Conservation (phyloP, 1,140 invertebrate genomes). For the Formica exsecta region DNA sequence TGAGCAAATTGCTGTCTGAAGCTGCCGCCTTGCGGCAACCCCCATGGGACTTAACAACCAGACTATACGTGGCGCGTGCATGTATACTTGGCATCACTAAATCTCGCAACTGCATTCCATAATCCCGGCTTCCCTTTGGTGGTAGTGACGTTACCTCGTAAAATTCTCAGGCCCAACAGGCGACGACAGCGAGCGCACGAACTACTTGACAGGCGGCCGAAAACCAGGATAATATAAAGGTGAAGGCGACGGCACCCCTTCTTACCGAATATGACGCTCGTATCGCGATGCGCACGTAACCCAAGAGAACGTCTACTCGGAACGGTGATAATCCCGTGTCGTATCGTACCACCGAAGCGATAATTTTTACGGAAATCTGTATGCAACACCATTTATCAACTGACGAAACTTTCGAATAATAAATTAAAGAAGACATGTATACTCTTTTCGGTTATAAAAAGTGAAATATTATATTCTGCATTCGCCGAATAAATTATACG, state of each 20-base stretch:
- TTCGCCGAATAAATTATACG: not conserved
- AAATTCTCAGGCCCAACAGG: conserved; percentile 67
- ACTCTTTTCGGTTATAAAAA: not conserved
- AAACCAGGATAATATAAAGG: conserved; percentile 56
- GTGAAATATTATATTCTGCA: not conserved
- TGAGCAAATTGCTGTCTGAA: conserved; percentile 46
- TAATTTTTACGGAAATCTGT: not conserved
- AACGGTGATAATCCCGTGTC: conserved; percentile 13
- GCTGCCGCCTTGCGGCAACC: conserved; percentile 3
- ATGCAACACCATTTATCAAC: not conserved
- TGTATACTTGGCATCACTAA: conserved; percentile 59
- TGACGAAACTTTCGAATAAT: not conserved
- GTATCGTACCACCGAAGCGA: not conserved
- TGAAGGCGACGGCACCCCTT: conserved; percentile 29
- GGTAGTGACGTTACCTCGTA: conserved; percentile 65
- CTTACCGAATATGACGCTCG: conserved; percentile 49
- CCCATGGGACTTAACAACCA: conserved; percentile 24
- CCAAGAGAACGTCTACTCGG: conserved; percentile 23
- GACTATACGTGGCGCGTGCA: conserved; percentile 54
- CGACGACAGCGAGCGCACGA: conserved; percentile 63
- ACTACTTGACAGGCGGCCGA: conserved; percentile 56
- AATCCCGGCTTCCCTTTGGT: conserved; percentile 60
- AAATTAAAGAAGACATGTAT: not conserved
- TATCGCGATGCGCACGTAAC: conserved; percentile 26
- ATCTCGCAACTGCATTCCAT: conserved; percentile 68